Evolutionary conservation across 2,797 vertebrate genomes (phyloP).

Genomic region (Enteromius treurensis): DNA sequence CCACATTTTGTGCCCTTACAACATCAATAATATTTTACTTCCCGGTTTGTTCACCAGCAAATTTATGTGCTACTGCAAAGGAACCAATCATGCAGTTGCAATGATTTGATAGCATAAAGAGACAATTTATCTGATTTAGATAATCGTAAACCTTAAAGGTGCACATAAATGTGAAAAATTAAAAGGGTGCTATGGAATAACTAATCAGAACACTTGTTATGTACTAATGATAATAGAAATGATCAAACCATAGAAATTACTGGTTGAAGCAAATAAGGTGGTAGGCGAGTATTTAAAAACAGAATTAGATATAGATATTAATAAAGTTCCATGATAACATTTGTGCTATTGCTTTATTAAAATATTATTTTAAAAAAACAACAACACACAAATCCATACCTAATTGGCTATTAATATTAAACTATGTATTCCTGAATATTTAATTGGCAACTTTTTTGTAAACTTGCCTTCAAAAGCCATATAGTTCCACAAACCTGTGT

Average conservation of each 20-base stretch:
- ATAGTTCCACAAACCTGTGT: not conserved
- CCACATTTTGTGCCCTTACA: not conserved
- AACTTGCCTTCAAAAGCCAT: not conserved
- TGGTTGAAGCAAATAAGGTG: not conserved
- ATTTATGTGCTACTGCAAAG: not conserved
- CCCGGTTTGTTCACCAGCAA: conserved; percentile 8
- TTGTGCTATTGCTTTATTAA: not conserved
- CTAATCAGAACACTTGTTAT: not conserved
- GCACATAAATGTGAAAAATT: not conserved
- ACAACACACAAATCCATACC: not conserved
- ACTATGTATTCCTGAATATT: not conserved
- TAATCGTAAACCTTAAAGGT: not conserved
- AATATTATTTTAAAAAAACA: not conserved
- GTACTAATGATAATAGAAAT: conserved; percentile 6
- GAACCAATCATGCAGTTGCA: not conserved
- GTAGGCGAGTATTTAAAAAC: not conserved
- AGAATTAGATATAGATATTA: not conserved
- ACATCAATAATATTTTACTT: not conserved
- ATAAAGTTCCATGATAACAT: not conserved
- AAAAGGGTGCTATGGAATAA: not conserved
- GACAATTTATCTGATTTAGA: conserved; percentile 8
- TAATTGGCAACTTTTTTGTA: not conserved
- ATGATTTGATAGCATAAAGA: not conserved
- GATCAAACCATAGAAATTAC: not conserved
- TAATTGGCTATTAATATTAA: not conserved